phyloP scores from a whole-genome alignment of 2,888 invertebrate genomes.

The Cosmia pyralina region DNA sequence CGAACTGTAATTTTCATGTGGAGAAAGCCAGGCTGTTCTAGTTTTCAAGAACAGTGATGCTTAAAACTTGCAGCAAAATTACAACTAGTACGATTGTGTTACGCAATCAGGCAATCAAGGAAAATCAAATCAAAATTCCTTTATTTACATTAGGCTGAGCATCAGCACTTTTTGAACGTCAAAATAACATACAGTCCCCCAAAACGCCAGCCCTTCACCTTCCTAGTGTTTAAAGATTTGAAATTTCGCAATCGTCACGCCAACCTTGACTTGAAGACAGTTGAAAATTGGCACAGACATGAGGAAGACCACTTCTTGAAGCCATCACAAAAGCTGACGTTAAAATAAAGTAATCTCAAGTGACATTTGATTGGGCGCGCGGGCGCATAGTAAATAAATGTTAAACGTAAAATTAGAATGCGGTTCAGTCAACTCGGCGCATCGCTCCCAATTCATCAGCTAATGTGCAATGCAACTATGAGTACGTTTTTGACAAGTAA shows the following conservation, averaged over 20 bases:
- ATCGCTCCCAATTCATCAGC: slow-evolving; percentile 59
- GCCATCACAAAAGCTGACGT: slow-evolving; percentile 46
- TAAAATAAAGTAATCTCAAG: slow-evolving; percentile 44
- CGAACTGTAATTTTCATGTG: neutral
- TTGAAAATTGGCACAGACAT: slow-evolving; percentile 41
- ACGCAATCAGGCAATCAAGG: neutral
- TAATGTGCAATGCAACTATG: slow-evolving; percentile 29
- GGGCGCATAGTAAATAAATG: slow-evolving; percentile 74
- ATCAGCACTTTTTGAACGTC: neutral
- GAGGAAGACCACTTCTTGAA: slow-evolving; percentile 37
- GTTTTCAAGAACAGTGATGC: no score
- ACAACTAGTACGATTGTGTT: neutral
- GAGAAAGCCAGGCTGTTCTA: neutral
- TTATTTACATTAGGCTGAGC: neutral
- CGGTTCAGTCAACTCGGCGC: slow-evolving; percentile 77
- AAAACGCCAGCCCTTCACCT: neutral
- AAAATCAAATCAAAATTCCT: neutral
- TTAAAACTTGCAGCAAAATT: neutral
- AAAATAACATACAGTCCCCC: neutral
- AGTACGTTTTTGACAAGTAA: slow-evolving; percentile 21
- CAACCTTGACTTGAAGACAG: slow-evolving; percentile 4
- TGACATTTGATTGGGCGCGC: slow-evolving; percentile 69
- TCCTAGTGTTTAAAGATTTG: no score
- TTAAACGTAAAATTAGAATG: slow-evolving; percentile 75
- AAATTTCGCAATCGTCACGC: neutral